Base-by-base conservation (phyloP, 2,888 invertebrate genomes). In the Ophion slaviceki region DNA sequence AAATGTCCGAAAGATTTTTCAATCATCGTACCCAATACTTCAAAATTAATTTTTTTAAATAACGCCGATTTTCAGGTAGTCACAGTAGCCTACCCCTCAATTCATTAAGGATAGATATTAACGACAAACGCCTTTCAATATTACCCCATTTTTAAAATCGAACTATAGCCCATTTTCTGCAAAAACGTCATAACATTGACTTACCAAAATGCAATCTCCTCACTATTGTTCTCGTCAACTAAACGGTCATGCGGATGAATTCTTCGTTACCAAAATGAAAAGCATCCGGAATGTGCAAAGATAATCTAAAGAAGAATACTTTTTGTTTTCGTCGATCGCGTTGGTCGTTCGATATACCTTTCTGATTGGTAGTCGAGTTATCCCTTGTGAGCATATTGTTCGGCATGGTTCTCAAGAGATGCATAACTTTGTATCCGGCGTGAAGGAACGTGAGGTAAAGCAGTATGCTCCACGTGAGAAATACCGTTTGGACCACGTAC, bases 391-490 rank as follows among this genome's bases (percentile, higher is more conserved):
- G 90, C 89, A 94, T 92, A 68, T 93, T 93, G 86, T 91, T 92
- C 57, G 95, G 95, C 90, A 95, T 93, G 81, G 93, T 93, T 87
- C 91, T 90, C 32, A 95, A 90, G 62, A 95, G 91, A 74, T 93
- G 90, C 89, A 94, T 94, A 79, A 95, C 94, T 88, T 94, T 94
- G 90, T 95, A 94, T 47, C 95, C 95, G 68, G 95, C 95, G 87
- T 95, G 95, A 47, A 95, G 94, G 89, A 95, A 95, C n/a, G 94
- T 94, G 71, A 94, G 91, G 89, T 95, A 95, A 78, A 96, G 92
- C 85, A 95, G 92, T 75, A 95, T 90, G 67, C 95, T 95, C 95
- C 95, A 95, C 64, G 94, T 87, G 70, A 95, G 94, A 90, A 95
- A 95, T 61, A 94, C 91, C n/a, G 94, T 93, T 89, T 95, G 95